A percentile compares a stretch with the other conserved stretches of the same genome.
phyloP scores from a whole-genome alignment of 1,140 invertebrate species.

The Lamellibrachia luymesi region DNA sequence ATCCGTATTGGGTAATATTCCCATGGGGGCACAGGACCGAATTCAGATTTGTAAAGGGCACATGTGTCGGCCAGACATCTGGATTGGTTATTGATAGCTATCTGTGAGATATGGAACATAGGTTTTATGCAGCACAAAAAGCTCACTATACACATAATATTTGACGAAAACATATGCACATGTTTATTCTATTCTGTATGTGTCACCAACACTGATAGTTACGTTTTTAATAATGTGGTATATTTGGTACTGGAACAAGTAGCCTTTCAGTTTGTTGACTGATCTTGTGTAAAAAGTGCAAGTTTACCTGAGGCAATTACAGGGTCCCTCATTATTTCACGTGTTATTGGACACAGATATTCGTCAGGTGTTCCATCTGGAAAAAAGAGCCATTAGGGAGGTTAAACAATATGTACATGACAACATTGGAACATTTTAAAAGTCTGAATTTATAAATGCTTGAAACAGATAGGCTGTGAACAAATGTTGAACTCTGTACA shows the following conservation, averaged over 20 bases:
- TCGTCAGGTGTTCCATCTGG: slow-evolving; percentile 58
- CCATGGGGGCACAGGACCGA: no score
- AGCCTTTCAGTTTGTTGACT: background rate
- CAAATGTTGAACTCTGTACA: background rate
- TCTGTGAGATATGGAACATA: no score
- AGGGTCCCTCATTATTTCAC: slow-evolving; percentile 76
- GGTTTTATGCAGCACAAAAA: no score
- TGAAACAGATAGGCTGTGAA: background rate
- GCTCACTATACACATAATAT: no score
- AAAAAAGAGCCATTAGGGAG: background rate
- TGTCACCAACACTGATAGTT: no score
- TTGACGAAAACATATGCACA: no score
- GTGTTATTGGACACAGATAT: slow-evolving; percentile 79
- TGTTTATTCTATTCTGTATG: no score
- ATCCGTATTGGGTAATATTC: no score
- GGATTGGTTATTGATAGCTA: no score
- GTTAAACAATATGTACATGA: no score
- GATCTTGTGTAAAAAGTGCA: background rate
- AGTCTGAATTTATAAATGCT: background rate
- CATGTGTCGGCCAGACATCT: no score
- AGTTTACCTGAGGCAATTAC: slow-evolving; percentile 68
- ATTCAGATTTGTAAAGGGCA: no score
- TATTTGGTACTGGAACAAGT: background rate
- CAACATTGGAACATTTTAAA: background rate
- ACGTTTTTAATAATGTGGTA: background rate